These are phyloP conservation scores for Pangasius sanitwongsei DNA, from an alignment of 2,797 vertebrate genomes.

Conservation along the genomic window DNA sequence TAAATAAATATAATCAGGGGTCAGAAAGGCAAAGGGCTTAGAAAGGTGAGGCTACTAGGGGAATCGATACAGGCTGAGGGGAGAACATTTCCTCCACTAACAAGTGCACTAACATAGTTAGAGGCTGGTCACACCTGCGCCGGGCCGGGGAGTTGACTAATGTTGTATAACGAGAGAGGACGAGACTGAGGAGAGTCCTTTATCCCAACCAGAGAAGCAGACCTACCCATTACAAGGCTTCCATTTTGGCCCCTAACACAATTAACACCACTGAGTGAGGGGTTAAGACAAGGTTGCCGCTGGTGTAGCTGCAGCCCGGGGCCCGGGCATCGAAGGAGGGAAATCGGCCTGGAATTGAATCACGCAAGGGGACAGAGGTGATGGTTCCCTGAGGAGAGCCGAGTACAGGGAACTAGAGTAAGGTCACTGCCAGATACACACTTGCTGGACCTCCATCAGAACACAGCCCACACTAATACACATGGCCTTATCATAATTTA, in stretches of 20 bases:
- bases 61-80: slow-evolving; percentile 75
- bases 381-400: slow-evolving; percentile 55
- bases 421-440: slow-evolving; percentile 40
- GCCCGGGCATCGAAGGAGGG: slow-evolving; percentile 68
- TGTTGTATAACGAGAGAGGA: slow-evolving; percentile 88
- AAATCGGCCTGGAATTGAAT: slow-evolving; percentile 78
- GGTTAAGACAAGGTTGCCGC: slow-evolving; percentile 82
- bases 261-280: slow-evolving; percentile 81
- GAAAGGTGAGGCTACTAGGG: slow-evolving; percentile 90
- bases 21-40: slow-evolving; percentile 94
- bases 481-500: slow-evolving; percentile 9
- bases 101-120: slow-evolving; percentile 86
- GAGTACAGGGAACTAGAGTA: slow-evolving; percentile 37
- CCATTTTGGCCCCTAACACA: slow-evolving; percentile 85
- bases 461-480: slow-evolving; percentile 37
- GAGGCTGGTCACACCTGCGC: slow-evolving; percentile 72
- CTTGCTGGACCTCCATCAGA: slow-evolving; percentile 28
- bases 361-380: slow-evolving; percentile 61
- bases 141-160: slow-evolving; percentile 84
- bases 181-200: slow-evolving; percentile 83
- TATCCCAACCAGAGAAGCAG: slow-evolving; percentile 72
- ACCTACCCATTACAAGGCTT: slow-evolving; percentile 83
- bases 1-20: slow-evolving; percentile 83
- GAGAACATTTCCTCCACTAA: slow-evolving; percentile 71
- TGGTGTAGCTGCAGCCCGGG: slow-evolving; percentile 78